Evolutionary conservation across 2,113 vertebrate species (phyloP), one percentile per base, ranked within the genome.

Genomic region (Passer montanus): DNA sequence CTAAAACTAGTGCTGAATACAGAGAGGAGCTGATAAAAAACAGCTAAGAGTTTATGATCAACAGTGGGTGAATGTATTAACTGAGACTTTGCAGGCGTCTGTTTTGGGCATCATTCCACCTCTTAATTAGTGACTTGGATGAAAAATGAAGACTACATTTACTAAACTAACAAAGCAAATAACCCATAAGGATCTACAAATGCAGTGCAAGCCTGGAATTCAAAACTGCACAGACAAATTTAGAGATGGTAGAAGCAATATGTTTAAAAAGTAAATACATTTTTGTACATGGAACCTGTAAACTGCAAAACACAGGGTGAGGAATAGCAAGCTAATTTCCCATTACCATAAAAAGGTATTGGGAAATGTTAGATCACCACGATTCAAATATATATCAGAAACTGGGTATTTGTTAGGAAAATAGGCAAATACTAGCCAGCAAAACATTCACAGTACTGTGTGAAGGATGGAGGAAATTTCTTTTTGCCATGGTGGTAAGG

Each of bases 41-140:
- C 56, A 82, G 50, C 89, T 39, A 52, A 21, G 55, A 77, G 53
- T 60, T 89, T 59, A 77, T 44, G 44, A 92, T 77, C 63, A 74
- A 55, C 67, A 52, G 53, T 47, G 70, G 31, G 53, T 68, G 52
- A 81, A 67, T 23, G 59, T 15, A 84, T 89, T 84, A 91, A 84
- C 47, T 47, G 69, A 93, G 81, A 37, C 15, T 87, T 75, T 46
- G 55, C 93, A 95, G 81, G 60, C 60, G 0, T 88, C 85, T 90
- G 78, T 63, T 94, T 95, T 90, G 93, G 94, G 88, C 85, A 95
- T 82, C 74, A 79, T 93, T 94, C 91, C 85, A 95, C 75, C 62
- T 92, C 88, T 70, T 88, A 82, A 93, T 94, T 87, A 93, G 93
- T 35, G 62, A 79, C 62, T 87, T 82, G 74, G 88, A 94, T 90